These are phyloP conservation scores for Australoheros scitulus DNA, from an alignment of 2,113 vertebrate species.

Conservation along the genomic window DNA sequence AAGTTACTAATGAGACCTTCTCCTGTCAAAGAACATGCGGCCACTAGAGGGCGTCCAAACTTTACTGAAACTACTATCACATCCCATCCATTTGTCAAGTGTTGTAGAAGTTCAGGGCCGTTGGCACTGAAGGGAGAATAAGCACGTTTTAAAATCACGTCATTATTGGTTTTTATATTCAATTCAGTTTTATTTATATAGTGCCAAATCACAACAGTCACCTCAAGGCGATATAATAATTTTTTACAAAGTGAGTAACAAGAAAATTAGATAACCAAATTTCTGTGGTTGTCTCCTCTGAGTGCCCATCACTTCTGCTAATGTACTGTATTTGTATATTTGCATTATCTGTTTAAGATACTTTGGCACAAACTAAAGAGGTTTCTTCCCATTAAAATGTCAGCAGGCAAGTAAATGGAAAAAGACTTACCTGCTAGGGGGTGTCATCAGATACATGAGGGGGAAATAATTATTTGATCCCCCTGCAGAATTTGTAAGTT, in stretches of 20 bases:
- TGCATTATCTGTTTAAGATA: background rate
- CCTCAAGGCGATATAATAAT: background rate
- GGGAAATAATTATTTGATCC: background rate
- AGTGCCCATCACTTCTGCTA: background rate
- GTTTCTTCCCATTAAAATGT: background rate
- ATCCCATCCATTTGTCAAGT: background rate
- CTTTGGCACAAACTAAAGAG: background rate
- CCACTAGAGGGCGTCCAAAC: background rate
- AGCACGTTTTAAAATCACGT: background rate
- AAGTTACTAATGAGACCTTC: background rate
- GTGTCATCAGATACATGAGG: too few species aligned
- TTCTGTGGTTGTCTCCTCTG: background rate
- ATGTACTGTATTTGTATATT: background rate
- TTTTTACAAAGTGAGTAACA: background rate
- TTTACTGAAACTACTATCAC: background rate
- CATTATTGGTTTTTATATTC: background rate
- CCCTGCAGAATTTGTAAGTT: background rate
- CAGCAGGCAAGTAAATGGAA: background rate
- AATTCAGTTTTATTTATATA: too few species aligned
- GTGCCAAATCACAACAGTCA: too few species aligned
- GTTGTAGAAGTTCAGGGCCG: background rate
- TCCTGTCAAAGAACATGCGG: background rate
- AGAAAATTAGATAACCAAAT: background rate
- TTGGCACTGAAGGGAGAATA: background rate
- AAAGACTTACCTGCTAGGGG: too few species aligned